Conservation (phyloP, 2,113 vertebrate species). For the human region GRCh38 chr5:114167501-114168000, state of each 20-base stretch:
- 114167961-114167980: not conserved
- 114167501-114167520: not conserved
- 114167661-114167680: not conserved
- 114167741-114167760: not conserved
- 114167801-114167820: not conserved
- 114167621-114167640: not conserved
- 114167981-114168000: not conserved
- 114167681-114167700: not conserved
- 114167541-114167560: not conserved
- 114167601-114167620: not conserved
- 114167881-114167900: not conserved
- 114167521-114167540: not conserved
- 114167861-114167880: not conserved
- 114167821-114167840: not conserved
- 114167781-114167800: not conserved
- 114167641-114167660: not conserved
- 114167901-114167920: not conserved
- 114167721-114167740: not conserved
- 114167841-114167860: not conserved
- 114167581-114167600: not conserved
- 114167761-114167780: not conserved
- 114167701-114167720: not conserved
- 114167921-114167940: not conserved
- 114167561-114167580: not conserved
- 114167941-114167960: not conserved